A percentile compares a stretch with the other conserved stretches of the same genome.
Conservation (phyloP, 1,140 invertebrate genomes). For the Drosophila orosa region DNA sequence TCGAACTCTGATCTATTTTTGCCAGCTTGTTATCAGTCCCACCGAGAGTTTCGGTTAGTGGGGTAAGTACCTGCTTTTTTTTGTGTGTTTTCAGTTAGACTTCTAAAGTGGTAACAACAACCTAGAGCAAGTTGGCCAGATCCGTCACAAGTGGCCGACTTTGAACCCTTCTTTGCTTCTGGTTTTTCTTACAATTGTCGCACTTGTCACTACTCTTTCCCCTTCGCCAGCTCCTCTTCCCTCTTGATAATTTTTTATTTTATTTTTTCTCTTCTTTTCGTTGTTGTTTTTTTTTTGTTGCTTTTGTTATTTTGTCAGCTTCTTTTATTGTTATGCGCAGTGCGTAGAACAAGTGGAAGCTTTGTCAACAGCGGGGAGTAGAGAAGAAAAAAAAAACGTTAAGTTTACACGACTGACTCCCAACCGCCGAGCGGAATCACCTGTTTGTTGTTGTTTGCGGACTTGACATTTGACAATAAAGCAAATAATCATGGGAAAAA, state of each 20-base stretch:
- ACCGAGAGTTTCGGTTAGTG: conserved; percentile 22
- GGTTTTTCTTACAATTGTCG: conserved; percentile 71
- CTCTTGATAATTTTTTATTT: conserved; percentile 4
- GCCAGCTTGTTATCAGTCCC: conserved; percentile 13
- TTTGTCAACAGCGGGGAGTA: conserved; percentile 70
- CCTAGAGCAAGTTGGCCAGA: conserved; percentile 21
- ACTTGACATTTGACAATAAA: conserved; percentile 83
- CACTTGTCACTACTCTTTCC: conserved; percentile 60
- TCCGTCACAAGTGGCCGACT: conserved; percentile 47
- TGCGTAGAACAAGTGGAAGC: conserved; percentile 83
- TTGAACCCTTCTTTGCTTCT: conserved; percentile 43
- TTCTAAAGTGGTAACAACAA: conserved; percentile 12
- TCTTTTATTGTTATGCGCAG: conserved; percentile 76
- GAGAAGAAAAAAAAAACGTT: conserved; percentile 60
- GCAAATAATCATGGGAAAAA: conserved; percentile 84
- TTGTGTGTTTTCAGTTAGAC: background rate
- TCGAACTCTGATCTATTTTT: conserved; percentile 7
- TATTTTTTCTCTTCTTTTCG: conserved; percentile 15
- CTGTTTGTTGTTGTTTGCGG: conserved; percentile 60
- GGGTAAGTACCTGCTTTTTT: conserved; percentile 32
- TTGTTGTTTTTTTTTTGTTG: conserved; percentile 8
- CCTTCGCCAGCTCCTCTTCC: conserved; percentile 12
- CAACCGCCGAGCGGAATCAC: conserved; percentile 61
- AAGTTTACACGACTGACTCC: conserved; percentile 78
- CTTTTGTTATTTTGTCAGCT: conserved; percentile 51